Evolutionary conservation across 2,113 vertebrate species (phyloP), one percentile per base, ranked within the genome.

Genomic region (Pelvicachromis taeniatus): DNA sequence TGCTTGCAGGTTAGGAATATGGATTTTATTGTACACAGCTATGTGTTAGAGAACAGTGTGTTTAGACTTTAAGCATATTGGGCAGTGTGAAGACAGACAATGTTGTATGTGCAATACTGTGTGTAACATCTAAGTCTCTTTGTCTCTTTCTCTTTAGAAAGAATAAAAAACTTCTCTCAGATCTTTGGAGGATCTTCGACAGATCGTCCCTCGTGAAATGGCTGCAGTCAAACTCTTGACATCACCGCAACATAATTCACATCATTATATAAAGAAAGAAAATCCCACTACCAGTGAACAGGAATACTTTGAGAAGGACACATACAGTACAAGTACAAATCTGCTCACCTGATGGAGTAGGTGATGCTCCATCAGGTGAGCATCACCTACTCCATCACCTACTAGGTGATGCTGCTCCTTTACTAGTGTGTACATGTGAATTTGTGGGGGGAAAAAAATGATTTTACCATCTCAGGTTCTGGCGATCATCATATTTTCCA

Each of bases 171-270:
- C 77, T 91, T 26, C 93, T 96, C n/a, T 91, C 83, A 38, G 95
- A 94, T 77, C 85, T 96, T 23, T 96, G 95, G 96, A 89, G 86
- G 63, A 85, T 96, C 84, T 88, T 87, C 1, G 95, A 97, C 87
- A 93, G 79, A 89, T 85, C 94, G 10, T 88, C 92, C 55, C 91
- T 97, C 35, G 45, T 87, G 23, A 80, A 94, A 70, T 96, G 96
- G 96, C 92, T 89, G 80, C 89, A 91, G 89, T 87, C 79, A 50
- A 81, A 89, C 87, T 86, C 86, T 79, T 95, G 86, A 95, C 77
- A n/a, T 56, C 8, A 2, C 35, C 9, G 33, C 35, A 7, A 12
- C 16, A 35, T 13, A 4, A 10, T n/a, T 35, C 56, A 48, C 53
- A 16, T 21, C 19, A 75, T 55, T 40, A 21, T 48, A 26, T 23